phyloP scores from a whole-genome alignment of 2,113 vertebrate species.

The Paratilapia polleni region DNA sequence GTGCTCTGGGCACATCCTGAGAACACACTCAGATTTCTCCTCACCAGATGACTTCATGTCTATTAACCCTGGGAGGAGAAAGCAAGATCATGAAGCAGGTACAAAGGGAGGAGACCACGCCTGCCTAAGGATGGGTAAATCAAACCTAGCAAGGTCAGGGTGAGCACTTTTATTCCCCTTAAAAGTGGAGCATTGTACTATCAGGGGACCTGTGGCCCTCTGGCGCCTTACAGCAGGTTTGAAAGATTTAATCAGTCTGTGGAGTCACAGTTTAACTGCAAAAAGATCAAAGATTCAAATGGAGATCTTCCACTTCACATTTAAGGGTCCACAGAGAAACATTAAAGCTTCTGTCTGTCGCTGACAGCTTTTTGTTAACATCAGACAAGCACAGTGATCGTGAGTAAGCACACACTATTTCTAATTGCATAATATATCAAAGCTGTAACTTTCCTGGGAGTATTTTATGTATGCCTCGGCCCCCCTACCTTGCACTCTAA shows the following conservation, averaged over 20 bases:
- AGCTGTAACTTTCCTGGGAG: constrained; percentile 75
- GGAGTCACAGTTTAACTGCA: constrained; percentile 56
- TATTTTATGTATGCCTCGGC: constrained; percentile 70
- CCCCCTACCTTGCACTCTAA: constrained; percentile 47
- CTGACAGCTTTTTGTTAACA: constrained; percentile 30
- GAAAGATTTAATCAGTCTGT: constrained; percentile 67
- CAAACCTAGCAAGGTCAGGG: constrained; percentile 74
- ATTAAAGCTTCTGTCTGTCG: constrained; percentile 39
- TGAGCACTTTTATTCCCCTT: constrained; percentile 77
- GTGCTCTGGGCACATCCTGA: constrained; percentile 77
- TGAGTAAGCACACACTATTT: constrained; percentile 72
- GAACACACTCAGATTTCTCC: constrained; percentile 71
- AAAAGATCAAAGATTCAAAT: constrained; percentile 51
- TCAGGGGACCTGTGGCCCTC: constrained; percentile 66
- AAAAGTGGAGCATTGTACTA: constrained; percentile 68
- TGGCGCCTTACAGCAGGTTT: constrained; percentile 63
- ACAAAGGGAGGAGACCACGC: constrained; percentile 70
- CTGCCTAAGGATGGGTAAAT: constrained; percentile 78
- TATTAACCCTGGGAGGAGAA: constrained; percentile 78
- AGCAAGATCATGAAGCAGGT: constrained; percentile 68
- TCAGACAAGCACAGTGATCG: background rate
- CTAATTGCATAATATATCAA: constrained; percentile 82
- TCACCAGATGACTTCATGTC: constrained; percentile 82
- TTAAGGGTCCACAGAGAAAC: constrained; percentile 37
- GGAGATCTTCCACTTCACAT: constrained; percentile 36